Evolutionary conservation across 2,113 vertebrate genomes (phyloP).

Genomic region (Lepisosteus oculatus): DNA sequence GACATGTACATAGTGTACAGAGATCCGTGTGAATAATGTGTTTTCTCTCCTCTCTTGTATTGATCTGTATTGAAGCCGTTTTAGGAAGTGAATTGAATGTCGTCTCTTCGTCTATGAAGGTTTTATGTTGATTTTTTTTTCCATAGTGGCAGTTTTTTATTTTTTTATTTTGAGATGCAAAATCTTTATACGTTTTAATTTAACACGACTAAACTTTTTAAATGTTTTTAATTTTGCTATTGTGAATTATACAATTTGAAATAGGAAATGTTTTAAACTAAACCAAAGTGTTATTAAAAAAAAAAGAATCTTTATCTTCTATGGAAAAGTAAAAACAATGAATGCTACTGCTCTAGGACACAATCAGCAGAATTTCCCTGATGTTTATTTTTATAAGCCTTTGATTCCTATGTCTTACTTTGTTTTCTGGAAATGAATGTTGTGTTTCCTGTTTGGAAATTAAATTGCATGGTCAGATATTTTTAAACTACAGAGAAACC

Average conservation of each 20-base stretch:
- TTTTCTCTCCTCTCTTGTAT: conserved; percentile 39
- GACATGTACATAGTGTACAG: conserved; percentile 59
- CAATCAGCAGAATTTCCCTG: conserved; percentile 50
- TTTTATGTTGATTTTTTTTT: neutral
- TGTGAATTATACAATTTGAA: conserved; percentile 47
- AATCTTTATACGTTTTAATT: conserved; percentile 48
- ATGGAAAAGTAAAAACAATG: conserved; percentile 51
- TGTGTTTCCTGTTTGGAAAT: conserved; percentile 27
- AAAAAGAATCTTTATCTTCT: conserved; percentile 45
- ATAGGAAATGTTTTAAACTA: conserved; percentile 63
- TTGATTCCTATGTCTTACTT: conserved; percentile 22
- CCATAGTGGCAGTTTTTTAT: conserved; percentile 2
- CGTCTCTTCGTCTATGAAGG: conserved; percentile 17
- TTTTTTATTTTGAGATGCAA: conserved; percentile 38
- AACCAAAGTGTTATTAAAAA: conserved; percentile 67
- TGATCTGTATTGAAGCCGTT: conserved; percentile 37
- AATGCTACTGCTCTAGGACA: conserved; percentile 40
- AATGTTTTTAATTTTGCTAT: conserved; percentile 18
- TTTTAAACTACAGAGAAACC: conserved; percentile 22
- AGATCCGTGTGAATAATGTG: conserved; percentile 45
- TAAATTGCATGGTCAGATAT: conserved; percentile 46
- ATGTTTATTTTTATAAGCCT: conserved; percentile 57
- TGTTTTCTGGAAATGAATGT: conserved; percentile 24
- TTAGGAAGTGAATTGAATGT: conserved; percentile 23
- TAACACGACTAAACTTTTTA: conserved; percentile 33